Percentiles rank a stretch among this genome's conserved stretches.
These are phyloP conservation scores for Megaceryle alcyon DNA, from an alignment of 2,797 vertebrate species.

Conservation along the genomic window DNA sequence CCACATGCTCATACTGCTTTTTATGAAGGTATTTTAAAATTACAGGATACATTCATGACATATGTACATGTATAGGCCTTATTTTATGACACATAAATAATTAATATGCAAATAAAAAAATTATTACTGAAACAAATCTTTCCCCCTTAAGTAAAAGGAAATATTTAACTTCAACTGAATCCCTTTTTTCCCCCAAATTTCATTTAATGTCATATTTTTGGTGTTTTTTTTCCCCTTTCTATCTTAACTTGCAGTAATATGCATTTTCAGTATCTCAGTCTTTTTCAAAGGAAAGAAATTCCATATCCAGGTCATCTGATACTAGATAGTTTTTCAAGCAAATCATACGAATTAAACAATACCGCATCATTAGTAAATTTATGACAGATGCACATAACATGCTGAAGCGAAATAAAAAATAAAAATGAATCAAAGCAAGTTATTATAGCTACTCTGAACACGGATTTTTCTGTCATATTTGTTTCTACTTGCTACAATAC, in stretches of 20 bases:
- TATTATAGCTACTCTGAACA: background rate
- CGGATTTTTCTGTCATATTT: background rate
- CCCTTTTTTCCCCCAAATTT: background rate
- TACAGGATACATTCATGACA: background rate
- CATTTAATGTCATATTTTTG: background rate
- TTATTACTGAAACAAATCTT: background rate
- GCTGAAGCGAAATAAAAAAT: background rate
- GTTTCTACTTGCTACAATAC: background rate
- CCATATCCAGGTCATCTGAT: background rate
- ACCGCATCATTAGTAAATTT: background rate
- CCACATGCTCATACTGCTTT: background rate
- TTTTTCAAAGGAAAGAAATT: slow-evolving; percentile 1
- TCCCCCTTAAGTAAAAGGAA: background rate
- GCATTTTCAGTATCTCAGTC: background rate
- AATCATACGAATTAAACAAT: background rate
- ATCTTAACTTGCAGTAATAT: background rate
- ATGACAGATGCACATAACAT: background rate
- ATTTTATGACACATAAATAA: background rate
- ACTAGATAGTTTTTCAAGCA: background rate
- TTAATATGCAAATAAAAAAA: background rate
- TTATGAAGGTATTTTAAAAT: background rate
- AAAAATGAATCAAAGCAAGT: background rate
- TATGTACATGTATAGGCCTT: background rate
- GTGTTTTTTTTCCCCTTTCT: background rate
- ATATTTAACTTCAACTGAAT: background rate